phyloP scores from a whole-genome alignment of 1,140 invertebrate species.

The Caenorhabditis briggsae region DNA sequence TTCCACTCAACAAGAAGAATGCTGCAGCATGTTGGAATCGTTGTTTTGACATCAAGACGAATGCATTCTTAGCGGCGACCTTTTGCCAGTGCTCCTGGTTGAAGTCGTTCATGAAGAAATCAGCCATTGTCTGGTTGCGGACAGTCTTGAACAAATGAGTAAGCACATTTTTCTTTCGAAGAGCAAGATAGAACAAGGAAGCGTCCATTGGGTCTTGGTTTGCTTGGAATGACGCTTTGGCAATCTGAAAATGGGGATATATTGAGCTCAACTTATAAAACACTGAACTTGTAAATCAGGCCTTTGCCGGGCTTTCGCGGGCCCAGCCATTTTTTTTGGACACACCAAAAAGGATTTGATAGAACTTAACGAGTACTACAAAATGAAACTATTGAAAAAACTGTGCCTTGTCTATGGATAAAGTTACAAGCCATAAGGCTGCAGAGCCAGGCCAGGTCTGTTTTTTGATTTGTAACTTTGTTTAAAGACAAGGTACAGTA shows the following conservation, averaged over 20 bases:
- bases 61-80: constrained; percentile 93
- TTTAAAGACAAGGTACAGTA: too few relatives aligned
- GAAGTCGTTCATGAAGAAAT: constrained; percentile 96
- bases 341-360: too few relatives aligned
- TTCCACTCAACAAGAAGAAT: constrained; percentile 92
- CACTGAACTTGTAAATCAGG: too few relatives aligned
- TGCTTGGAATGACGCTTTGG: constrained; percentile 76
- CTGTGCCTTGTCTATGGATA: too few relatives aligned
- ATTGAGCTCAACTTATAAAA: too few relatives aligned
- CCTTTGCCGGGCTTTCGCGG: too few relatives aligned
- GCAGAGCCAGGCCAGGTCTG: too few relatives aligned
- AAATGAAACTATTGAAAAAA: too few relatives aligned
- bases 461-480: too few relatives aligned
- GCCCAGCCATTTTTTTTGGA: too few relatives aligned
- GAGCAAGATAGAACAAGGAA: constrained; percentile 95
- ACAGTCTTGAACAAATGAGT: constrained; percentile 90
- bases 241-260: constrained; percentile 68
- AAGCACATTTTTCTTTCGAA: constrained; percentile 96
- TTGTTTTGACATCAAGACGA: constrained; percentile 93
- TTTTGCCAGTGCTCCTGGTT: constrained; percentile 90
- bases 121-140: constrained; percentile 90
- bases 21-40: constrained; percentile 89
- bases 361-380: too few relatives aligned
- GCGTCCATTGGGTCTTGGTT: constrained; percentile 95
- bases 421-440: too few relatives aligned